Percentiles rank a stretch among this genome's conserved stretches.
Conservation (phyloP, 2,113 vertebrate species). For the Onychostoma macrolepis region DNA sequence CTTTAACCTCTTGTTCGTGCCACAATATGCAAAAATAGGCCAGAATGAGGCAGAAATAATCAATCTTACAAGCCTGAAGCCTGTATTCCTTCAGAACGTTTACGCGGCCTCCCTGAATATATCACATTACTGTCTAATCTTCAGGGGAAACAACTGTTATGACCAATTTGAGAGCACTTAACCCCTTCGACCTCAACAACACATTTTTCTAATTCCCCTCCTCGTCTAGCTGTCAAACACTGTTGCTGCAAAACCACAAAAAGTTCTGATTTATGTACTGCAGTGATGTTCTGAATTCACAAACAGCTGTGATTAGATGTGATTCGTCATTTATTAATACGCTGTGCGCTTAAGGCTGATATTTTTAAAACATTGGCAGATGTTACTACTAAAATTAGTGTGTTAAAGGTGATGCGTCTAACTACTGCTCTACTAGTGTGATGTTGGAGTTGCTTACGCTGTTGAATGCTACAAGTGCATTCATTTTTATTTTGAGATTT, state of each 20-base stretch:
- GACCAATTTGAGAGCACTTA: conserved; percentile 37
- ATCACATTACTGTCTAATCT: conserved; percentile 42
- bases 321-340: conserved; percentile 1
- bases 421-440: not conserved
- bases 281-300: conserved; percentile 9
- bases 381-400: conserved; percentile 63
- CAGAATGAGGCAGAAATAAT: conserved; percentile 34
- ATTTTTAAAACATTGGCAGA: conserved; percentile 38
- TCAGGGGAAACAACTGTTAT: conserved; percentile 38
- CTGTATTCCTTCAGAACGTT: not conserved
- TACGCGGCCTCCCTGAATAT: not conserved
- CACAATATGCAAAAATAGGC: conserved; percentile 22
- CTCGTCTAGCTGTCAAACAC: conserved; percentile 58
- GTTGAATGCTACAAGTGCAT: not conserved
- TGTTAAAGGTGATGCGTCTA: not conserved
- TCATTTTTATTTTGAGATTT: not conserved
- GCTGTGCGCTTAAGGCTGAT: not conserved
- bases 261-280: conserved; percentile 34
- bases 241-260: conserved; percentile 50
- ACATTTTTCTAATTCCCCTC: conserved; percentile 34
- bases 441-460: not conserved
- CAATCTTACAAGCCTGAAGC: not conserved
- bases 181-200: conserved; percentile 32
- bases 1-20: not conserved
- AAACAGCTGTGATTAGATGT: conserved; percentile 43